These are phyloP conservation scores for Pachyseris speciosa DNA, from an alignment of 64 coral and sea anemone genomes.

Conservation along the genomic window DNA sequence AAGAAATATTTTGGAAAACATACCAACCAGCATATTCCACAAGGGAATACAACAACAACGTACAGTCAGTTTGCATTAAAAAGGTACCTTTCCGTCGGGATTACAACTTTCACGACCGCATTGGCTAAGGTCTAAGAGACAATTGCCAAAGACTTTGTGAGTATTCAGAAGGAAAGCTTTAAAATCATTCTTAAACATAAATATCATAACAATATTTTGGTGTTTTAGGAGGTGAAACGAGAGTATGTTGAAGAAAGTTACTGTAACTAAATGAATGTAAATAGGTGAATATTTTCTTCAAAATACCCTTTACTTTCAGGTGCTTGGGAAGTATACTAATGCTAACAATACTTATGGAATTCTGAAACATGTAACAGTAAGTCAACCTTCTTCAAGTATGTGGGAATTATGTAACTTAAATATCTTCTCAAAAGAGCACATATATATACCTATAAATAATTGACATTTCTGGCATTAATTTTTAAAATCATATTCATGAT, in stretches of 20 bases:
- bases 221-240: neutral
- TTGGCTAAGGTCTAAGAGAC: conserved; percentile 99
- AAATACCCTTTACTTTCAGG: too few relatives aligned
- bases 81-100: conserved; percentile 99
- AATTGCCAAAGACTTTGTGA: conserved; percentile 99
- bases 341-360: too few relatives aligned
- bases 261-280: too few relatives aligned
- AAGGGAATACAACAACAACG: conserved; percentile 39
- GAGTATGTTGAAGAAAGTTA: neutral
- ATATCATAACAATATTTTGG: neutral
- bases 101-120: conserved; percentile 99
- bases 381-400: too few relatives aligned
- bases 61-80: conserved; percentile 51
- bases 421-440: too few relatives aligned
- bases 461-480: too few relatives aligned
- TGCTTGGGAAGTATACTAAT: too few relatives aligned
- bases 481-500: too few relatives aligned
- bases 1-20: conserved; percentile 6
- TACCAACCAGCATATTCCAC: conserved; percentile 26
- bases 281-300: too few relatives aligned
- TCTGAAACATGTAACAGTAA: too few relatives aligned
- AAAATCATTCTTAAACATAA: neutral
- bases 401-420: too few relatives aligned
- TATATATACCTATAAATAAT: too few relatives aligned
- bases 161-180: conserved; percentile 76